Evolutionary conservation across 2,797 vertebrate genomes (phyloP), one percentile per base, ranked within the genome.

Genomic region (Pangasius mekongensis): DNA sequence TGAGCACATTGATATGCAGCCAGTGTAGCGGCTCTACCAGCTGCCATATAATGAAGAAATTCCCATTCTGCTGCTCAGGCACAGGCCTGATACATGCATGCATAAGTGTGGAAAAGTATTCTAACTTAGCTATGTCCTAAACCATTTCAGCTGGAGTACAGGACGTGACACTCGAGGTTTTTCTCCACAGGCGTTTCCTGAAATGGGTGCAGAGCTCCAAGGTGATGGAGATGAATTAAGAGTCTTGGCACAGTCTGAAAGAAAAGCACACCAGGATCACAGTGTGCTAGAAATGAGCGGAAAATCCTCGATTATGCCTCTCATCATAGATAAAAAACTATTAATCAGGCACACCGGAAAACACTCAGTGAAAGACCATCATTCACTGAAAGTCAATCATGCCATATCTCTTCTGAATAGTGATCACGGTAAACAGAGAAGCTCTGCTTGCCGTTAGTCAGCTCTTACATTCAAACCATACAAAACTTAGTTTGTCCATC

Each of bases 1-100:
- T 95, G 94, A 93, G 93, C 92, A 85, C 92, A 93, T 94, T 95
- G 94, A 95, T 95, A 95, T 95, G 93, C 95, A 94, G 91, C 90
- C 89, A 91, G 90, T 87, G 93, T 92, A 90, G 89, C 85, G 91
- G 90, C 93, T 91, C 92, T 89, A 77, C 92, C 91, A 91, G 90
- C 92, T 91, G 93, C 91, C 60, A 58, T 92, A 90, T 93, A 92
- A 94, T 91, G 94, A 93, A 91, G 93, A 92, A 92, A 91, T 94
- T 92, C 89, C 92, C 93, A 58, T 67, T 81, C 93, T 93, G 94
- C 93, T 93, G 93, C 94, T 94, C 92, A 85, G 88, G 39, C 76
- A 9, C 74, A 16, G 56, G 18, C 76, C 54, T 43, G 82, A 76
- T 83, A 27, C 66, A 66, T 36, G 60, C 85, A 83, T 89, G 39